phyloP scores from a whole-genome alignment of 2,888 invertebrate species.

The Elmis aenea region DNA sequence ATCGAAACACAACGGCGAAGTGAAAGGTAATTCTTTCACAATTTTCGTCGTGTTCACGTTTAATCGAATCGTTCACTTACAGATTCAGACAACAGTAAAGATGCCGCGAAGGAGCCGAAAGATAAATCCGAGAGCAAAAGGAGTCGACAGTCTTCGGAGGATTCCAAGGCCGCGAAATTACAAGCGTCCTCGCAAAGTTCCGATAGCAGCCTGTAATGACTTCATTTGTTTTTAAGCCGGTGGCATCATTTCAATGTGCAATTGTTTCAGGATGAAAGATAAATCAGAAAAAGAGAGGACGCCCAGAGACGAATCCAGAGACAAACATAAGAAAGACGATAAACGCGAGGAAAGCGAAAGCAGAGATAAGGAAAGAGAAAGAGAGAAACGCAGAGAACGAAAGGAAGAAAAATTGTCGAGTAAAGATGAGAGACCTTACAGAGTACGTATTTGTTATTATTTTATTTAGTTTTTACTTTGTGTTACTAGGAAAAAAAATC shows the following conservation, averaged over 20 bases:
- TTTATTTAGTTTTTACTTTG: slow-evolving; percentile 4
- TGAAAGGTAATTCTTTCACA: slow-evolving; percentile 35
- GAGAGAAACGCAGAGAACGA: slow-evolving; percentile 54
- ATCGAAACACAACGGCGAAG: slow-evolving; percentile 48
- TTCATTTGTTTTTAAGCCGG: no score
- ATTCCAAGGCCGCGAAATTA: slow-evolving; percentile 27
- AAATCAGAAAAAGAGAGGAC: slow-evolving; percentile 44
- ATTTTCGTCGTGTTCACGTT: slow-evolving; percentile 5
- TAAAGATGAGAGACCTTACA: slow-evolving; percentile 41
- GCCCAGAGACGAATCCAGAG: slow-evolving; percentile 45
- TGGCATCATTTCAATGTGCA: no score
- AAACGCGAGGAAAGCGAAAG: slow-evolving; percentile 47
- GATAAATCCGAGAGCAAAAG: slow-evolving; percentile 36
- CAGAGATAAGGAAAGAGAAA: slow-evolving; percentile 60
- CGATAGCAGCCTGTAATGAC: no score
- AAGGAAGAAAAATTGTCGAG: slow-evolving; percentile 45
- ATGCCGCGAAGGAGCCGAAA: slow-evolving; percentile 26
- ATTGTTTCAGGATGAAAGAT: slow-evolving; percentile 29
- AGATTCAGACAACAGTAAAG: slow-evolving; percentile 8
- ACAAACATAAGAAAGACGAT: slow-evolving; percentile 53
- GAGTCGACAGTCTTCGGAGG: slow-evolving; percentile 29
- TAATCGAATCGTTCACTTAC: slow-evolving; percentile 4
- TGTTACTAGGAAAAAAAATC: neutral
- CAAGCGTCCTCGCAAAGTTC: slow-evolving; percentile 2
- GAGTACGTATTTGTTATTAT: slow-evolving; percentile 33